Evolutionary conservation across 2,888 invertebrate genomes (phyloP).

Genomic region (Meghimatium bilineatum): DNA sequence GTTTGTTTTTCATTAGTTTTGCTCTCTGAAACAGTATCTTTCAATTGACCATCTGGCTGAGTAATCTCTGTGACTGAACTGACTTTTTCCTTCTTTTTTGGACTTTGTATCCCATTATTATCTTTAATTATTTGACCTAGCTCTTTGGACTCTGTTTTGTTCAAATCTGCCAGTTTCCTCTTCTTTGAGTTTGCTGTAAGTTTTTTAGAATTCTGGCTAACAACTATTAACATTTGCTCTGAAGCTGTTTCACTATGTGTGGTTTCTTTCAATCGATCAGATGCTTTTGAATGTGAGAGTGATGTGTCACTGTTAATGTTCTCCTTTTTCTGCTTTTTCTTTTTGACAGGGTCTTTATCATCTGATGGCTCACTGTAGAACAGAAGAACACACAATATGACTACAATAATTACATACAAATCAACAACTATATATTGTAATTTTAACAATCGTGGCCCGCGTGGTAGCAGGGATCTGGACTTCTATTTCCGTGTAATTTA

Average conservation of each 20-base stretch:
- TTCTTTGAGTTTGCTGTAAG: not conserved
- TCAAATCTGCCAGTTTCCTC: slow-evolving; percentile 1
- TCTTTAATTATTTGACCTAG: too few species aligned
- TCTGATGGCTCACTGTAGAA: not conserved
- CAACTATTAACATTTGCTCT: not conserved
- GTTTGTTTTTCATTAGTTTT: too few species aligned
- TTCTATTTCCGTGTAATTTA: too few species aligned
- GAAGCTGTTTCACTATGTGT: not conserved
- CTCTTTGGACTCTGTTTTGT: not conserved
- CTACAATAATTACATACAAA: too few species aligned
- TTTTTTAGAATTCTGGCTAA: slow-evolving; percentile 2
- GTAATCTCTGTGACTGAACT: not conserved
- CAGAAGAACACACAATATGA: not conserved
- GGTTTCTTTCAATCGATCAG: not conserved
- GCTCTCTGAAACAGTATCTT: not conserved
- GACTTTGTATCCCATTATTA: not conserved
- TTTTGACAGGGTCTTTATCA: not conserved
- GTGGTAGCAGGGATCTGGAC: too few species aligned
- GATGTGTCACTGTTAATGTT: not conserved
- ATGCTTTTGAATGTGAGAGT: not conserved
- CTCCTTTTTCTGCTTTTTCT: slow-evolving; percentile 25
- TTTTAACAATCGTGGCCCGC: too few species aligned
- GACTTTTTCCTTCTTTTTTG: not conserved
- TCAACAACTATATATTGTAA: too few species aligned
- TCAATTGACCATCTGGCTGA: not conserved